Evolutionary conservation across 2,113 vertebrate genomes (phyloP), one percentile per base, ranked within the genome.

Genomic region (Aspidoscelis tigris): DNA sequence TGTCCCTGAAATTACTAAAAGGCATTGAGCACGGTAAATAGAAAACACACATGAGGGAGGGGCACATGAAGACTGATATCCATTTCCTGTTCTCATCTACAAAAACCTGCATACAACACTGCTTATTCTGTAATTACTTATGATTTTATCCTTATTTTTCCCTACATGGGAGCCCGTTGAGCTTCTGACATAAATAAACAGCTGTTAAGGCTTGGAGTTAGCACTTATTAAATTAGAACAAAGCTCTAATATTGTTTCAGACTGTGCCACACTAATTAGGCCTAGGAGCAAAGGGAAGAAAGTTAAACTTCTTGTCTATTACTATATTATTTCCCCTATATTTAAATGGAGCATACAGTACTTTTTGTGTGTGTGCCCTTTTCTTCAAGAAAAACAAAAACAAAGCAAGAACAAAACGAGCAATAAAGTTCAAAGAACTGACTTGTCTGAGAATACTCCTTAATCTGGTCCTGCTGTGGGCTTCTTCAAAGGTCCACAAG

Each of bases 181-280:
- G n/a, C n/a, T 69, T 22, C 7, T 22, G 47, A 88, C 82, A 88
- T 78, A 90, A 88, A 88, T 79, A 89, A 92, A 82, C 80, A 90
- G 71, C 74, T 90, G 6, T 68, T 41, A 26, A 18, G 26, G 71
- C 64, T 87, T 39, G 69, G 71, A 90, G 33, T 82, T 90, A 87
- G 78, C 72, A 88, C 53, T 89, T 89, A 87, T 24, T 61, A 87
- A 86, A 91, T 92, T 87, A 89, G 69, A 87, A 2, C 55, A 84
- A 65, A 91, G 7, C 7, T 65, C 16, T 88, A 84, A 70, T 58
- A 89, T 78, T 89, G 1, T 89, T 90, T 93, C 76, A 89, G 69
- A 76, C 89, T 78, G 80, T 90, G 82, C 75, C 87, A 78, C 83
- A 76, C 65, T 81, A 93, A 92, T 92, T 88, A 92, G 39, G 61